These are phyloP conservation scores for Schizothorax lantsangensis DNA, from an alignment of 2,797 vertebrate genomes.

Conservation along the genomic window DNA sequence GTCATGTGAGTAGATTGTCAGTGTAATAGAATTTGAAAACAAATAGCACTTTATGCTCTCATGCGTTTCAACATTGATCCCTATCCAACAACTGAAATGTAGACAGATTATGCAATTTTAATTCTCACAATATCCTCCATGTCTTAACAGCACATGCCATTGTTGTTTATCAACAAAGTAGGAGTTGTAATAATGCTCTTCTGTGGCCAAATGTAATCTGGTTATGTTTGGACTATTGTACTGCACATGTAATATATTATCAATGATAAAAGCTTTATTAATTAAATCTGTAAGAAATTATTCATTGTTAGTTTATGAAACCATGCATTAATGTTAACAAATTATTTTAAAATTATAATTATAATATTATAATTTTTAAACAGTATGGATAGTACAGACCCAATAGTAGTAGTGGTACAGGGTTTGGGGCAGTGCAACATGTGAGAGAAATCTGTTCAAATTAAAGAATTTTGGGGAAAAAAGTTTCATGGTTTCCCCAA, in stretches of 20 bases:
- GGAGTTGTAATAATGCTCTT: neutral
- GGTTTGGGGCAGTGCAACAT: neutral
- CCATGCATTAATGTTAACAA: neutral
- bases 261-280: neutral
- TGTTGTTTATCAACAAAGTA: constrained; percentile 18
- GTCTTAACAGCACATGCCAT: constrained; percentile 10
- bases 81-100: neutral
- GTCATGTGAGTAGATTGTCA: constrained; percentile 2
- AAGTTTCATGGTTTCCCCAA: no score
- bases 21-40: neutral
- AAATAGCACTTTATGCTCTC: neutral
- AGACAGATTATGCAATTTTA: neutral
- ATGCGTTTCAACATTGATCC: neutral
- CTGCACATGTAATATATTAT: neutral
- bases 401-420: neutral
- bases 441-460: neutral
- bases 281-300: neutral
- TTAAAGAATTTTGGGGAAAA: neutral
- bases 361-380: neutral
- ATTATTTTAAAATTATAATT: neutral
- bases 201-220: neutral
- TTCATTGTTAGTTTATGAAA: neutral
- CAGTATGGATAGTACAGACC: neutral
- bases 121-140: neutral
- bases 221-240: neutral